Percentiles rank a stretch among this genome's conserved stretches.
These are phyloP conservation scores for Nymphicus hollandicus DNA, from an alignment of 2,113 vertebrate genomes.

Conservation along the genomic window DNA sequence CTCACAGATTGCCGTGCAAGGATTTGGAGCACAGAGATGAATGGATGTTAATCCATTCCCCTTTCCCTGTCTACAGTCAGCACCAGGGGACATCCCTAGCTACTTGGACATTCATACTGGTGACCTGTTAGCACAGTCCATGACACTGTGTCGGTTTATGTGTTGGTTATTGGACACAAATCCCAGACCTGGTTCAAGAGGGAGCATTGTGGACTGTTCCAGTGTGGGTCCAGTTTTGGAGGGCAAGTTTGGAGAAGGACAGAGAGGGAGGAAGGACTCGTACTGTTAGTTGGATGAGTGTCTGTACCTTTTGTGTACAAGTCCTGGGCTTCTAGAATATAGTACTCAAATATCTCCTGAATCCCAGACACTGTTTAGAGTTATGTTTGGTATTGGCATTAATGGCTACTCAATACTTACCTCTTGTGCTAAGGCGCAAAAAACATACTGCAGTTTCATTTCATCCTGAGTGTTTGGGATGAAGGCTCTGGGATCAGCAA, in stretches of 20 bases:
- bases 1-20: neutral
- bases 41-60: neutral
- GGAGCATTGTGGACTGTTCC: neutral
- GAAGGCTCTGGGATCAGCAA: neutral
- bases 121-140: neutral
- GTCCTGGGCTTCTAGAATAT: neutral
- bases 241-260: neutral
- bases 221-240: neutral
- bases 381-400: neutral
- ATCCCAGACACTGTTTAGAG: neutral
- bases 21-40: neutral
- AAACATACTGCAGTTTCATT: neutral
- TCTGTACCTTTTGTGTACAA: neutral
- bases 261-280: neutral
- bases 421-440: neutral
- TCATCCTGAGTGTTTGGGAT: neutral
- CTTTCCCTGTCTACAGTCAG: neutral
- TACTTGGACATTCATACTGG: neutral
- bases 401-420: neutral
- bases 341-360: neutral
- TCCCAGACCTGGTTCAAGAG: neutral
- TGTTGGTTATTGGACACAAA: neutral
- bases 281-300: neutral
- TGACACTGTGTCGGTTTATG: neutral
- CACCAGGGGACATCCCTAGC: neutral